phyloP scores from a whole-genome alignment of 1,140 invertebrate genomes.

The Trachelipus rathkii region DNA sequence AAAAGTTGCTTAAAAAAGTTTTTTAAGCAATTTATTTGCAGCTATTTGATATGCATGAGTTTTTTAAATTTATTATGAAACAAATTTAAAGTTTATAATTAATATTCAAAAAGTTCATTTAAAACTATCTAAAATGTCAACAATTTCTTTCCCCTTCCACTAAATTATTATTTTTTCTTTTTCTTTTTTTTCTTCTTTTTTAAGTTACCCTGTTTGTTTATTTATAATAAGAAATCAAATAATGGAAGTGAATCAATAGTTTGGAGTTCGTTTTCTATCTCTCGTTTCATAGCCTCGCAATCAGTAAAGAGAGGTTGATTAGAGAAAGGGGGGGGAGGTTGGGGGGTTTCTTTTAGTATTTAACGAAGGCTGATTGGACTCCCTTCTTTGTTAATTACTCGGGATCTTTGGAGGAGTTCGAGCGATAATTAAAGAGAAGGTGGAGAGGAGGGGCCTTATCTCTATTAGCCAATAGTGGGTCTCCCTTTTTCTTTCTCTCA shows the following conservation, averaged over 20 bases:
- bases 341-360: not conserved
- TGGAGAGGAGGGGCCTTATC: constrained; percentile 5
- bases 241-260: too few species aligned
- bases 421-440: not conserved
- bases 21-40: not conserved
- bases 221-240: too few species aligned
- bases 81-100: constrained; percentile 5
- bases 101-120: constrained; percentile 9
- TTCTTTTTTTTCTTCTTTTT: too few species aligned
- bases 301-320: too few species aligned
- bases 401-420: not conserved
- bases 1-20: not conserved
- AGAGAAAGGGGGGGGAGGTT: too few species aligned
- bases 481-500: not conserved
- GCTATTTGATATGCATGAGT: constrained; percentile 10
- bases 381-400: not conserved
- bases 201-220: too few species aligned
- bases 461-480: constrained; percentile 6
- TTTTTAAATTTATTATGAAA: constrained; percentile 10
- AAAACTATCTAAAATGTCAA: constrained; percentile 1
- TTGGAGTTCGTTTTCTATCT: too few species aligned
- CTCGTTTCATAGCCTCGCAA: too few species aligned
- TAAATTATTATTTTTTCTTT: too few species aligned
- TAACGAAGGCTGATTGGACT: not conserved
- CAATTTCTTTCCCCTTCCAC: not conserved